Base-by-base conservation (phyloP, 2,113 vertebrate genomes). In the Ornithorhynchus anatinus region DNA sequence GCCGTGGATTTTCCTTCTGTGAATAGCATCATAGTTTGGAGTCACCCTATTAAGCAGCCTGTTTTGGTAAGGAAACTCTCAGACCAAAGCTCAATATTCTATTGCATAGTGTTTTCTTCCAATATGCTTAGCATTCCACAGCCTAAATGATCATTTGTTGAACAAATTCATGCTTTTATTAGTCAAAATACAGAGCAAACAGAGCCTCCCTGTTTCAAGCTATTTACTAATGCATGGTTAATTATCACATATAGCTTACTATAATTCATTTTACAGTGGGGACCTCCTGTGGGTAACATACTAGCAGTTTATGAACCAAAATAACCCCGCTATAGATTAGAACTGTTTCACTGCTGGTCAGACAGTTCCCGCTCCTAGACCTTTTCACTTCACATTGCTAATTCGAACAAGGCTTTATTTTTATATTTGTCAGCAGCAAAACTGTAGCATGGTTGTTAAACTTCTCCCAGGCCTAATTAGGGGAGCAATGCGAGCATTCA, bases 381-480 rank as follows among this genome's bases (percentile, higher is more conserved):
- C 91, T 92, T 94, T 91, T 94, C 92, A 92, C 90, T 94, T 92
- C 92, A 91, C 94, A 84, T 94, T 93, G 94, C 94, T 95, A 94
- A 95, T 96, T 95, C 91, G 92, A 97, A 97, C 95, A 97, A 96
- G 96, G 95, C 92, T 94, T 95, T 96, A 96, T 96, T 96, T 94
- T 96, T 94, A 94, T 95, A 93, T 95, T 92, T 93, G 94, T 95
- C 95, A 91, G 94, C 86, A 90, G 92, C 92, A 90, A 93, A 91
- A 95, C 95, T 96, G 95, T 96, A 94, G 93, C 90, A 79, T 89
- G 94, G 94, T 94, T 95, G 95, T 96, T 95, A 95, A 95, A 94
- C 91, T 92, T 95, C 94, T 95, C 94, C 89, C 88, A 91, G 92
- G 94, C 93, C 95, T 95, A 96, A 96, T 96, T 96, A 96, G 94